Evolutionary conservation across 2,113 vertebrate genomes (phyloP), one percentile per base, ranked within the genome.

Genomic region (Struthio camelus): DNA sequence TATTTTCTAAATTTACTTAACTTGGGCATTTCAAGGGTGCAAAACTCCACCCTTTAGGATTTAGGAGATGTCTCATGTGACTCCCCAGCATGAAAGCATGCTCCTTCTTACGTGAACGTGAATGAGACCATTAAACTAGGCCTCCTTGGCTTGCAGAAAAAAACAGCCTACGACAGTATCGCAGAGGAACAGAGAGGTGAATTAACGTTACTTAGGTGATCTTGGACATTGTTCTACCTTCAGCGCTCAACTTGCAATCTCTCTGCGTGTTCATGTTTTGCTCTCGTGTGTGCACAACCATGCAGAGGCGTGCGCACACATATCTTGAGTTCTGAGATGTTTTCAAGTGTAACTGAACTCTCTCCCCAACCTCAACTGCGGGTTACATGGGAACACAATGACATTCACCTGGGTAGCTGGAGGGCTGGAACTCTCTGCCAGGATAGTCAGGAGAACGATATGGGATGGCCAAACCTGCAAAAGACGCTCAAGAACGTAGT

Each of bases 1-100:
- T 73, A 89, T 95, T 93, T 94, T 87, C 78, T 46, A 89, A 94
- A 85, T 28, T 42, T 20, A 61, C 77, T 90, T 93, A 90, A 80
- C 46, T 54, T 44, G 40, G 70, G 36, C 54, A 80, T 70, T 73
- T 97, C 81, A 85, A 80, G 81, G 77, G 76, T 59, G 75, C 32
- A 83, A 89, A 95, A 91, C 56, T 85, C 20, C 25, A 54, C 44
- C 78, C 72, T 73, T 65, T 44, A 77, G 84, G 44, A 89, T 96
- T 95, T 92, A 80, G 85, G 75, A 59, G 34, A 42, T n/a, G 4
- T 54, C 46, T 83, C 0, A 0, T n/a, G 25, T 30, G 51, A 90
- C 59, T 67, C 25, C 25, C 8, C 11, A 28, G 10, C n/a, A 67
- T 8, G 54, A 80, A 83, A 89, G 12, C 30, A 18, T 46, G 58